phyloP scores from a whole-genome alignment of 2,797 vertebrate species.

The Bucorvus abyssinicus region DNA sequence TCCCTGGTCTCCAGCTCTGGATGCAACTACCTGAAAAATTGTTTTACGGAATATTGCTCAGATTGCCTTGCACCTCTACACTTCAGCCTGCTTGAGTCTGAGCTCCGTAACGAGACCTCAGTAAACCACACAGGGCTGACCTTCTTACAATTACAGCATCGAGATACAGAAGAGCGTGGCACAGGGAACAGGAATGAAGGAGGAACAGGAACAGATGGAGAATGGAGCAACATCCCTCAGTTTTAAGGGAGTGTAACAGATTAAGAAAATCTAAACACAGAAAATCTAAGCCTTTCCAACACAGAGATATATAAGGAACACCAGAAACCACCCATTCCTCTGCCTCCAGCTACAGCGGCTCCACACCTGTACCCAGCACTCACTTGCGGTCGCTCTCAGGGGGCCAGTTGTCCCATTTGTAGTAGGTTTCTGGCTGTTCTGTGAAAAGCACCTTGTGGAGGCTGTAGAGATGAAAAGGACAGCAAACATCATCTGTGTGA shows the following conservation, averaged over 20 bases:
- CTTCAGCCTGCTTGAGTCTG: not conserved
- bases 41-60: not conserved
- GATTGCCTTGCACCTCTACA: not conserved
- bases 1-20: not conserved
- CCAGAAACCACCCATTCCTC: not conserved
- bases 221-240: not conserved
- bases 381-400: constrained; percentile 98
- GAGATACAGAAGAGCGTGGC: not conserved
- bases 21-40: not conserved
- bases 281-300: not conserved
- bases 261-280: constrained; percentile 1
- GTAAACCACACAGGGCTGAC: not conserved
- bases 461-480: constrained; percentile 68
- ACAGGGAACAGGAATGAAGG: not conserved
- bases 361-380: constrained; percentile 25
- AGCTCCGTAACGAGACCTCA: not conserved
- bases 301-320: not conserved
- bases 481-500: not conserved
- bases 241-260: not conserved
- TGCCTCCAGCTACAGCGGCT: not conserved
- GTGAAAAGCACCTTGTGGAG: constrained; percentile 99
- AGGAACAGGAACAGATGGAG: constrained; percentile 29
- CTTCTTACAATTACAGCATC: not conserved
- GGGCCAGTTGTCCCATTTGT: constrained; percentile 99
- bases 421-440: constrained; percentile 97